phyloP scores from a whole-genome alignment of 2,113 vertebrate species.

The Ellobius talpinus region DNA sequence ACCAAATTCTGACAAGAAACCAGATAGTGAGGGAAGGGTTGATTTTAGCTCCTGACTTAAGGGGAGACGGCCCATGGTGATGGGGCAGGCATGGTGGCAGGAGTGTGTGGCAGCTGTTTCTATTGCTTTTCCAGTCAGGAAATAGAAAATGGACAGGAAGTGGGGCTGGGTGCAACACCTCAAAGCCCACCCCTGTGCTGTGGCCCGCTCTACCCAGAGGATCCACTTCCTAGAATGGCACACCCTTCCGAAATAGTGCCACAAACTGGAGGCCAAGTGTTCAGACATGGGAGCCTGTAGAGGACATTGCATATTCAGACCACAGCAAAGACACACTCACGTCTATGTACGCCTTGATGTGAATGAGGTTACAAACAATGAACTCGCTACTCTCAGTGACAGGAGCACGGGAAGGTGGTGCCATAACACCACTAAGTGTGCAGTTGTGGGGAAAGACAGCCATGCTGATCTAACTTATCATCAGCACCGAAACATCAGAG shows the following conservation, averaged over 20 bases:
- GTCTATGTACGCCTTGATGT: not conserved
- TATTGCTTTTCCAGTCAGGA: not conserved
- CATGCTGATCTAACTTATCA: not conserved
- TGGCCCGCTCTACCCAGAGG: rapidly evolving
- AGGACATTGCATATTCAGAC: not conserved
- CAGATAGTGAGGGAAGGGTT: not conserved
- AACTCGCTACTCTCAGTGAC: not conserved
- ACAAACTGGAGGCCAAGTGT: not conserved
- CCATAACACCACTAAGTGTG: not conserved
- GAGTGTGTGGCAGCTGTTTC: not conserved
- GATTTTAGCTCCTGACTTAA: not conserved
- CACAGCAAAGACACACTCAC: not conserved
- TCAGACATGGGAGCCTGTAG: not conserved
- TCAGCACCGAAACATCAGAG: not conserved
- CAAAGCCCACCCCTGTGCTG: not conserved
- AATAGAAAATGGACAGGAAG: not conserved
- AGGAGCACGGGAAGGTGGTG: not conserved
- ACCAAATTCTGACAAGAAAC: not conserved
- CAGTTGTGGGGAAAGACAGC: not conserved
- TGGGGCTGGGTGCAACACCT: not conserved
- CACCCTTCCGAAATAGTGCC: not conserved
- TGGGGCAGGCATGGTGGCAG: not conserved
- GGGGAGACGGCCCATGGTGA: too few species aligned
- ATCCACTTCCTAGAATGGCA: not conserved
- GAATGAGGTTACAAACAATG: not conserved